These are phyloP conservation scores for Lasioglossum figueresi DNA, from an alignment of 2,888 invertebrate species.

Conservation along the genomic window DNA sequence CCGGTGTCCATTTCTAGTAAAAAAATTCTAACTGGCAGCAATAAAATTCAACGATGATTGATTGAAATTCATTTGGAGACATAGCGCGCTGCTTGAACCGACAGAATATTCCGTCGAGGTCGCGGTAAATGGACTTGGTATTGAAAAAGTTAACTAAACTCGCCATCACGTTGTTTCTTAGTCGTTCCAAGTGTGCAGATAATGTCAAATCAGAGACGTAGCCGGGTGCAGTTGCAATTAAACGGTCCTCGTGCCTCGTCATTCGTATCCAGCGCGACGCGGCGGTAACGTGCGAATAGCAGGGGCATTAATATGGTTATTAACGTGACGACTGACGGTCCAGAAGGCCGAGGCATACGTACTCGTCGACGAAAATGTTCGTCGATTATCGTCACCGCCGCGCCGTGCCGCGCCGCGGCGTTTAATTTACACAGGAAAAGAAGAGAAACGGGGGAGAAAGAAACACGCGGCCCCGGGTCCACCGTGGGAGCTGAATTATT, in stretches of 20 bases:
- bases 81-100: not conserved
- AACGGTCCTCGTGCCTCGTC: not conserved
- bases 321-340: slow-evolving; percentile 37
- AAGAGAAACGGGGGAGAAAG: slow-evolving; percentile 43
- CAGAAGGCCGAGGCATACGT: not conserved
- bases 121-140: not conserved
- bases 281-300: slow-evolving; percentile 8
- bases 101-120: not conserved
- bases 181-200: not conserved
- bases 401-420: slow-evolving; percentile 25
- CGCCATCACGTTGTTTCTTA: not conserved
- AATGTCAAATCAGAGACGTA: not conserved
- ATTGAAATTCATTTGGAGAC: slow-evolving; percentile 19
- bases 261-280: slow-evolving; percentile 25
- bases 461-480: slow-evolving; percentile 59
- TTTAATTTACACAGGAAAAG: slow-evolving; percentile 66
- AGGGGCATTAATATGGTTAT: slow-evolving; percentile 45
- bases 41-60: slow-evolving; percentile 20
- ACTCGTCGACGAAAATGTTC: slow-evolving; percentile 28
- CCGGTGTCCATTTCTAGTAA: slow-evolving; percentile 15
- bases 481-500: slow-evolving; percentile 76
- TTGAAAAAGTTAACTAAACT: not conserved
- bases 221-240: not conserved
- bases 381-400: slow-evolving; percentile 57
- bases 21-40: slow-evolving; percentile 21